A percentile compares a stretch with the other conserved stretches of the same genome.
These are phyloP conservation scores for Periphyllus acericola DNA, from an alignment of 2,888 invertebrate species.

Conservation along the genomic window DNA sequence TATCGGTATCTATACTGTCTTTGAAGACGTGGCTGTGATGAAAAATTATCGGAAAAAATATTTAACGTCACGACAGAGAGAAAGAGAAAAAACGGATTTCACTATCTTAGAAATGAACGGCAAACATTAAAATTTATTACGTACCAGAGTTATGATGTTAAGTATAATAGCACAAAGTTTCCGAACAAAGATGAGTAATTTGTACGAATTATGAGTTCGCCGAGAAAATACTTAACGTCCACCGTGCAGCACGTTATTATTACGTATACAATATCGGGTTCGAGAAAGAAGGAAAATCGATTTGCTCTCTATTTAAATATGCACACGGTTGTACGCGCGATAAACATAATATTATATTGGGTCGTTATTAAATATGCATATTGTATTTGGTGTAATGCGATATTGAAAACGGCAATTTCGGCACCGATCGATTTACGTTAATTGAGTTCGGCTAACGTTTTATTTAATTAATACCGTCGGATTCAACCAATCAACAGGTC, in stretches of 20 bases:
- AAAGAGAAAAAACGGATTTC: not conserved
- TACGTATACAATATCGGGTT: not conserved
- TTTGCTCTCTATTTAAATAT: not conserved
- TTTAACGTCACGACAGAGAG: not conserved
- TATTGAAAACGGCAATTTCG: not conserved
- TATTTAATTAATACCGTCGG: not conserved
- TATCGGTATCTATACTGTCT: too few relatives aligned
- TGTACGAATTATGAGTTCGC: not conserved
- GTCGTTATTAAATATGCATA: not conserved
- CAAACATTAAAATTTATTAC: not conserved
- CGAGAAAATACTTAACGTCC: not conserved
- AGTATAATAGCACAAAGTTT: not conserved
- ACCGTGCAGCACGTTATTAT: not conserved
- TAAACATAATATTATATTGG: not conserved
- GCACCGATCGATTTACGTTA: not conserved
- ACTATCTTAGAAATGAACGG: not conserved
- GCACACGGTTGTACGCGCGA: not conserved
- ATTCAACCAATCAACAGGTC: not conserved
- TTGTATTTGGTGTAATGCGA: not conserved
- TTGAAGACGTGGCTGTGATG: not conserved
- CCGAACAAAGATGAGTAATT: not conserved
- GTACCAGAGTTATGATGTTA: not conserved
- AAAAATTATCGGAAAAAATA: not conserved
- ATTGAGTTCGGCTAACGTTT: not conserved
- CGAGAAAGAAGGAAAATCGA: not conserved